A percentile compares a stretch with the other conserved stretches of the same genome.
phyloP scores from a whole-genome alignment of 2,113 vertebrate species.

The Neodontobutis hainanensis region DNA sequence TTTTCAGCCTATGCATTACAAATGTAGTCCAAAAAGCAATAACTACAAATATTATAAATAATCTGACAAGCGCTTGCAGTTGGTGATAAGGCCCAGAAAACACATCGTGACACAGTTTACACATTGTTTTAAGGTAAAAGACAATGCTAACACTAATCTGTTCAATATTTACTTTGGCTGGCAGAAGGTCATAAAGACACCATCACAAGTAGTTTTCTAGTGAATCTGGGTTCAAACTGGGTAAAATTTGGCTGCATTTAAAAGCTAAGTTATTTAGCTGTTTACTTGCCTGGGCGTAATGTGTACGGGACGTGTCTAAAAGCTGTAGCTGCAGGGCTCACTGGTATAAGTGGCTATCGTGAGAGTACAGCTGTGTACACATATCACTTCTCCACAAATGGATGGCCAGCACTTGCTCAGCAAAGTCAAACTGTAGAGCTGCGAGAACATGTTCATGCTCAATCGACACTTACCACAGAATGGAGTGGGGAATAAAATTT shows the following conservation, averaged over 20 bases:
- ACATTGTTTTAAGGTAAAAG: not conserved
- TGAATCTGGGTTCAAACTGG: not conserved
- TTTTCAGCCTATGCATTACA: too few relatives aligned
- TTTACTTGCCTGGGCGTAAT: slow-evolving; percentile 31
- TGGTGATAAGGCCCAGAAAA: not conserved
- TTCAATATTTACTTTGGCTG: not conserved
- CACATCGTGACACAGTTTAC: not conserved
- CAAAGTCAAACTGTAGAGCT: slow-evolving; percentile 34
- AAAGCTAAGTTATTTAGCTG: slow-evolving; percentile 18
- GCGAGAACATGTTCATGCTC: slow-evolving; percentile 13
- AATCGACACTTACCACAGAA: not conserved
- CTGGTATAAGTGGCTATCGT: slow-evolving; percentile 38
- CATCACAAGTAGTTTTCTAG: not conserved
- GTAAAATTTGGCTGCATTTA: slow-evolving; percentile 1
- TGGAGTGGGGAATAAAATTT: too few relatives aligned
- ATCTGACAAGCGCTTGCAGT: not conserved
- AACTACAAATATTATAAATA: not conserved
- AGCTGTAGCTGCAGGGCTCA: slow-evolving; percentile 28
- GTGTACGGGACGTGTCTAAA: slow-evolving; percentile 36
- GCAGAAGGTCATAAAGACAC: not conserved
- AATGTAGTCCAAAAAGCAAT: too few relatives aligned
- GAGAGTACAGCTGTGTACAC: slow-evolving; percentile 50
- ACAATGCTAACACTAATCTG: not conserved
- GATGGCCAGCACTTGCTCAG: slow-evolving; percentile 40
- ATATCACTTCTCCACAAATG: slow-evolving; percentile 39